Evolutionary conservation across 2,888 invertebrate genomes (phyloP), one percentile per base, ranked within the genome.

Genomic region (Abscondita cerata): DNA sequence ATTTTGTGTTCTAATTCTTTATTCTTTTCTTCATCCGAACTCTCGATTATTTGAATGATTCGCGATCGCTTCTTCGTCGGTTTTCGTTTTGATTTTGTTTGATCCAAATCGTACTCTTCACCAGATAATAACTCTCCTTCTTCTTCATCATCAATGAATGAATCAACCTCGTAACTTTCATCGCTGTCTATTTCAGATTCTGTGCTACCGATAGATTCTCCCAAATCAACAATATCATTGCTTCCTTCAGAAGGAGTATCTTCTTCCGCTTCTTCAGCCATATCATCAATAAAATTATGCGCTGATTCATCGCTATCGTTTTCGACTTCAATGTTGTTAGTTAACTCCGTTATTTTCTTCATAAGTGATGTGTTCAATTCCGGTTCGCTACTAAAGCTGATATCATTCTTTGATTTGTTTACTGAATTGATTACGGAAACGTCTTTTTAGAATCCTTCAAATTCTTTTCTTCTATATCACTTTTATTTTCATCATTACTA

Each of bases 261-360:
- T 68, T 80, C 79, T 67, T 79, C 77, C 12, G 75, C 78, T 73
- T 80, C 80, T 57, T 74, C 75, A 11, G 79, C 80, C 70, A 74
- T 72, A 53, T 73, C 73, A 62, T 73, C 74, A 6, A 78, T 48
- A 54, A 71, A 72, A 41, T 65, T 57, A 36, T 61, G 62, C 5
- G 34, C 48, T 6, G 61, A 52, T 47, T 65, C 57, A 18, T 53
- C 54, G 48, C 47, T 47, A 33, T 33, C 19, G 13, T n/a, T 13
- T 19, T 41, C 50, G 5, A 40, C 41, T 3, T 50, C 41, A 16
- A 44, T 5, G 3, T 3, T 11, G 16, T 44, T n/a, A 3, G 44
- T 44, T 19, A 44, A 18, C 4, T 1, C 19, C 6, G 18, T 2
- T 18, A 44, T 44, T 44, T 44, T 44, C 19, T 16, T n/a, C 19